Conservation (phyloP, 37 sponge, comb jelly and placozoan species). For the Chondrilla cf. caribensis region DNA sequence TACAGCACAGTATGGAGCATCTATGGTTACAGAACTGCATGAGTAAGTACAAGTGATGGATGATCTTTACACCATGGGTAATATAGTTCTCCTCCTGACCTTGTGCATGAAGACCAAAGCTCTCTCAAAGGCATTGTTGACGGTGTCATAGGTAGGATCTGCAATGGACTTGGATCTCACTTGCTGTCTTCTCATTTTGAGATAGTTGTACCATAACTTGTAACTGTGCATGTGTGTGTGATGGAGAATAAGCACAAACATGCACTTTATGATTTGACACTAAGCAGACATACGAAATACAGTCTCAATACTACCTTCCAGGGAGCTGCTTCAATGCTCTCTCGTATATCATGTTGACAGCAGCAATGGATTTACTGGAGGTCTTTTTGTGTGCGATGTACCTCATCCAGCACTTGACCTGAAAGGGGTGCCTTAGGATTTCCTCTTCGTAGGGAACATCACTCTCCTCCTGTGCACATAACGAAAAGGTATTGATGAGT, state of each 20-base stretch:
- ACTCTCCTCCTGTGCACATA: slow-evolving; percentile 66
- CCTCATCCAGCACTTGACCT: slow-evolving; percentile 93
- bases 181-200: slow-evolving; percentile 77
- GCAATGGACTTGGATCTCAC: slow-evolving; percentile 67
- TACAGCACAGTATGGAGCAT: too few relatives aligned
- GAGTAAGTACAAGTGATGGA: too few relatives aligned
- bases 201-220: slow-evolving; percentile 98
- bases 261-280: too few relatives aligned
- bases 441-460: slow-evolving; percentile 97
- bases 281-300: not conserved
- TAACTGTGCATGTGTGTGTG: too few relatives aligned
- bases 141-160: slow-evolving; percentile 86
- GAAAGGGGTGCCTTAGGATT: slow-evolving; percentile 92
- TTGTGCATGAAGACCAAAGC: slow-evolving; percentile 96
- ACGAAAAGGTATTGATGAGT: too few relatives aligned
- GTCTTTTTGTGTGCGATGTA: slow-evolving; percentile 88
- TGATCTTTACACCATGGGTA: too few relatives aligned
- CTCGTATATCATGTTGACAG: slow-evolving; percentile 89
- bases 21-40: too few relatives aligned
- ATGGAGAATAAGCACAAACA: not conserved
- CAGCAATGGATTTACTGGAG: slow-evolving; percentile 47
- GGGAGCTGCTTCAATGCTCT: slow-evolving; percentile 92
- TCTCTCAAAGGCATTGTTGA: slow-evolving; percentile 96
- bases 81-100: too few relatives aligned
- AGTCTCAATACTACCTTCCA: slow-evolving; percentile 63